Percentiles rank a stretch among this genome's conserved stretches.
Evolutionary conservation across 2,888 invertebrate genomes (phyloP).

Genomic region (Philereme transversata): DNA sequence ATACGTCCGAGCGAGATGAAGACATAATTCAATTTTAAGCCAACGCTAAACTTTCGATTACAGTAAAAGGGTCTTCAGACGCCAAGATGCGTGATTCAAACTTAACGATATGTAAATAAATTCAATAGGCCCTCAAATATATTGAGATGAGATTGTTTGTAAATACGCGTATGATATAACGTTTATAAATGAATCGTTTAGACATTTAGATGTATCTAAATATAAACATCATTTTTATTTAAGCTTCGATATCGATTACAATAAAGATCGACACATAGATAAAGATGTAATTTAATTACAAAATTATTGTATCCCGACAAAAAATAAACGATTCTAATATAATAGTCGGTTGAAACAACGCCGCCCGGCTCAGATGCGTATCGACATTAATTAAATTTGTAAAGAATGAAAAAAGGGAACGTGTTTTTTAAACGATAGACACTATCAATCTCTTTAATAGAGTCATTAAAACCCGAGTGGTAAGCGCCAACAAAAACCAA

Average conservation of each 20-base stretch:
- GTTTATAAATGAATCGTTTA: slow-evolving; percentile 25
- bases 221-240: slow-evolving; percentile 21
- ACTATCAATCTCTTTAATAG: slow-evolving; percentile 82
- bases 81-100: slow-evolving; percentile 50
- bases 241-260: slow-evolving; percentile 16
- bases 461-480: slow-evolving; percentile 77
- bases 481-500: slow-evolving; percentile 52
- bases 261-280: slow-evolving; percentile 26
- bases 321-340: slow-evolving; percentile 27
- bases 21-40: slow-evolving; percentile 37
- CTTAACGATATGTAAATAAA: slow-evolving; percentile 55
- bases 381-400: slow-evolving; percentile 81
- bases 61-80: slow-evolving; percentile 40
- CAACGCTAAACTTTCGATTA: slow-evolving; percentile 38
- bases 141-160: slow-evolving; percentile 47
- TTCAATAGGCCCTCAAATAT: slow-evolving; percentile 45
- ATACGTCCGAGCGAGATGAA: slow-evolving; percentile 32
- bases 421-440: slow-evolving; percentile 71
- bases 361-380: slow-evolving; percentile 55
- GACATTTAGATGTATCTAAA: slow-evolving; percentile 12
- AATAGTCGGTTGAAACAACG: slow-evolving; percentile 38
- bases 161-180: slow-evolving; percentile 42
- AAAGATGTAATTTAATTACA: slow-evolving; percentile 28
- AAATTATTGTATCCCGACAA: slow-evolving; percentile 30
- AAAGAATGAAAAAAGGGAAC: slow-evolving; percentile 59